Conservation (phyloP, 2,888 invertebrate genomes). For the Cepaea hortensis region DNA sequence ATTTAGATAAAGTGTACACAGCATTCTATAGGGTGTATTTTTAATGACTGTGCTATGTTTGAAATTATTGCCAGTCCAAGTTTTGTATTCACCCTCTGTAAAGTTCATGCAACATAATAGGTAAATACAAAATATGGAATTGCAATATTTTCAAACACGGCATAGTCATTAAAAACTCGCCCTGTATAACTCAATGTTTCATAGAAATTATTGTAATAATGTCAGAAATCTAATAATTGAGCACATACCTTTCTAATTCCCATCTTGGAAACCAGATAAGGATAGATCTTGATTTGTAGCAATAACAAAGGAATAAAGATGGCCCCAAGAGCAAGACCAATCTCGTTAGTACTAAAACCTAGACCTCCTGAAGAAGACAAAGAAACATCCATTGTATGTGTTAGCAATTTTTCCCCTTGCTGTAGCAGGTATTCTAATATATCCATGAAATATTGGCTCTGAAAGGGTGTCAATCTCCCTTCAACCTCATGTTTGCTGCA, state of each 20-base stretch:
- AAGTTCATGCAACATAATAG: too few relatives aligned
- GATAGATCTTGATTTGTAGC: constrained; percentile 67
- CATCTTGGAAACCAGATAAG: constrained; percentile 61
- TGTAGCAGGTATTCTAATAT: neutral
- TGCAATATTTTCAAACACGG: too few relatives aligned
- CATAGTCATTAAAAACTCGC: too few relatives aligned
- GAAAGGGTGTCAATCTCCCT: neutral
- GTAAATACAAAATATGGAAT: too few relatives aligned
- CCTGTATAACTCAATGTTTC: too few relatives aligned
- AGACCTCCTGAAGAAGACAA: constrained; percentile 64
- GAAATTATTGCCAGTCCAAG: too few relatives aligned
- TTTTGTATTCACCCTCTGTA: too few relatives aligned
- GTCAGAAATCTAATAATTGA: neutral
- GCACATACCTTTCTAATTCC: constrained; percentile 65
- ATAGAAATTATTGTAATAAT: too few relatives aligned
- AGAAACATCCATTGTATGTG: neutral
- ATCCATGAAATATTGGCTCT: neutral
- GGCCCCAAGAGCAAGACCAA: constrained; percentile 66
- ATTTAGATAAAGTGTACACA: too few relatives aligned
- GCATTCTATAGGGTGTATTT: too few relatives aligned
- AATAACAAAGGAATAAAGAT: constrained; percentile 67
- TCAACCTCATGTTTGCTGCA: too few relatives aligned
- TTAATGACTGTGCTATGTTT: too few relatives aligned
- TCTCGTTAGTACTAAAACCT: constrained; percentile 65
- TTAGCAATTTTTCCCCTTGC: neutral